These are phyloP conservation scores for Lagopus muta DNA, from an alignment of 2,113 vertebrate species.

Conservation along the genomic window DNA sequence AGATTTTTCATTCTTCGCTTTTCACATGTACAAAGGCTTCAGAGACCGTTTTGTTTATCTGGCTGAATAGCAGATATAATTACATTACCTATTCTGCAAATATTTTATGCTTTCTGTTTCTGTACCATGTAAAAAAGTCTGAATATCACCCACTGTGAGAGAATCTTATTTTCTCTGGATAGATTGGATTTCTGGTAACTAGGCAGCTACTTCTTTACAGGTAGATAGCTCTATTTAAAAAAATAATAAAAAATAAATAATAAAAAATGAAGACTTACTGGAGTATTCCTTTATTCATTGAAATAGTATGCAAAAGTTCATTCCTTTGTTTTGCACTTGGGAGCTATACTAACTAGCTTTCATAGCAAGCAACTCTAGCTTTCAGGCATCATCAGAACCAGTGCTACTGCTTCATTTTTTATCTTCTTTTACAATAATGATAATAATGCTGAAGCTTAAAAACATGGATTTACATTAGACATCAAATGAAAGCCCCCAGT, in stretches of 20 bases:
- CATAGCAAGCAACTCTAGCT: not conserved
- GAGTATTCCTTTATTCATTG: not conserved
- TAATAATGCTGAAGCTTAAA: conserved; percentile 43
- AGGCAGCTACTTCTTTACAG: not conserved
- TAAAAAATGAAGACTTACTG: not conserved
- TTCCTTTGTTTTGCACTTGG: not conserved
- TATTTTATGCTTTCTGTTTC: not conserved
- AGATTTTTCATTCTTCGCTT: conserved; percentile 9
- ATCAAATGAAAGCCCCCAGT: conserved; percentile 47
- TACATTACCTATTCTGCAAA: conserved; percentile 35
- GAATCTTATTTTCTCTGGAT: not conserved
- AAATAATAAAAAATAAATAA: not conserved
- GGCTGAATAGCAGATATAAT: not conserved
- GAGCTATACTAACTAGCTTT: not conserved
- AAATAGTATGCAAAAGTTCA: not conserved
- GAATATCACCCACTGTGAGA: not conserved
- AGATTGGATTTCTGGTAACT: not conserved
- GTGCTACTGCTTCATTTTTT: conserved; percentile 11
- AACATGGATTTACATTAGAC: conserved; percentile 51
- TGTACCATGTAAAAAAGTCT: not conserved
- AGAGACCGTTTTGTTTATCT: conserved; percentile 4
- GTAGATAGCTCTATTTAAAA: not conserved
- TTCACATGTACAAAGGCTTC: not conserved
- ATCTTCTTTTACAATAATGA: conserved; percentile 17
- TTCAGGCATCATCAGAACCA: conserved; percentile 18